phyloP scores from a whole-genome alignment of 2,113 vertebrate species.

The Phylloscopus whistleri region DNA sequence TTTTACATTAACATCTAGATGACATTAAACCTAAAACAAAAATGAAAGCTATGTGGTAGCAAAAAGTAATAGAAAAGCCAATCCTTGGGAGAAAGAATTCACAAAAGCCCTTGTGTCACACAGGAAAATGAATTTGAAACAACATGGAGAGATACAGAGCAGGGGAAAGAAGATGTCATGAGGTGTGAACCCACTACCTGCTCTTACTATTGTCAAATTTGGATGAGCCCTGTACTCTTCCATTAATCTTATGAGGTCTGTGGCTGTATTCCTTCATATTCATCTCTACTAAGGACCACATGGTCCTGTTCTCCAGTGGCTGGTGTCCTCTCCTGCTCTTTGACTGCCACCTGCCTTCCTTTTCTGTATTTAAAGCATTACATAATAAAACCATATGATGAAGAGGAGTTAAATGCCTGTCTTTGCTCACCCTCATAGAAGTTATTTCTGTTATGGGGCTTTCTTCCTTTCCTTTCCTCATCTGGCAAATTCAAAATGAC shows the following conservation, averaged over 20 bases:
- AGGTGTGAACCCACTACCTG: neutral
- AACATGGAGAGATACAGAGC: neutral
- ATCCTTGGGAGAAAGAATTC: neutral
- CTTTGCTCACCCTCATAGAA: slow-evolving; percentile 41
- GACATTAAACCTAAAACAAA: neutral
- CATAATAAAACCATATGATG: slow-evolving; percentile 36
- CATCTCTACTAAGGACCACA: neutral
- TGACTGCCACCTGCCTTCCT: slow-evolving; percentile 11
- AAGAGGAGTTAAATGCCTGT: slow-evolving; percentile 47
- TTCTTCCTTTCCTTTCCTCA: neutral
- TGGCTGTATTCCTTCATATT: neutral
- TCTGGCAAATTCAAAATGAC: slow-evolving; percentile 9
- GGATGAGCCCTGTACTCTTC: neutral
- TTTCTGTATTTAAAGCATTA: slow-evolving; percentile 33
- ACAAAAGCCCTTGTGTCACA: neutral
- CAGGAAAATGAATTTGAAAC: neutral
- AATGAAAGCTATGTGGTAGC: neutral
- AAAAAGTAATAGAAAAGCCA: neutral
- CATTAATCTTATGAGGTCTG: accelerated
- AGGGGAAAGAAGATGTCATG: neutral
- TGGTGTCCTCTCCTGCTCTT: slow-evolving; percentile 39
- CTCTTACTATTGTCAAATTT: neutral
- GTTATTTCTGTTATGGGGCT: slow-evolving; percentile 41
- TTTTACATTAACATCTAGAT: neutral
- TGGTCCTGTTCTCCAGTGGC: neutral